phyloP scores from a whole-genome alignment of 2,113 vertebrate genomes.

The Parus major region DNA sequence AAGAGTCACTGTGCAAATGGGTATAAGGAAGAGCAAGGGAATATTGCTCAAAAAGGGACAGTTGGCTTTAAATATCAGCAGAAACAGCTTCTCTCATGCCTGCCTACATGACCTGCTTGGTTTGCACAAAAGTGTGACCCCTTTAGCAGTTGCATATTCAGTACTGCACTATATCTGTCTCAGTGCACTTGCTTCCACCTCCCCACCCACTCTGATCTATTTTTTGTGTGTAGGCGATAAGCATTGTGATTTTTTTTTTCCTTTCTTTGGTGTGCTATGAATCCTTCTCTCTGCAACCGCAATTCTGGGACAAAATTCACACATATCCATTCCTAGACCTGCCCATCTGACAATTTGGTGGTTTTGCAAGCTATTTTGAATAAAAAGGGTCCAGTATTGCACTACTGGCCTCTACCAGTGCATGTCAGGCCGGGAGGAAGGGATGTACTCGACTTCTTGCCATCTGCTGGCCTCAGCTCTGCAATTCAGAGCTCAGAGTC shows the following conservation, averaged over 20 bases:
- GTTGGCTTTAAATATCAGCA: neutral
- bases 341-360: neutral
- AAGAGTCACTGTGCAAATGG: neutral
- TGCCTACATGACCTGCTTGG: neutral
- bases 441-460: fast-evolving
- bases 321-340: neutral
- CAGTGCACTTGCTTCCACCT: neutral
- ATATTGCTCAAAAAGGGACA: neutral
- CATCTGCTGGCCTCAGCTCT: neutral
- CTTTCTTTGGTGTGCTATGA: neutral
- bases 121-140: neutral
- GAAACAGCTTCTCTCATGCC: neutral
- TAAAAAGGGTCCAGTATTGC: neutral
- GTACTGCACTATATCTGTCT: neutral
- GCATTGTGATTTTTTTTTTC: neutral
- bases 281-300: neutral
- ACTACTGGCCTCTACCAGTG: neutral
- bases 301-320: neutral
- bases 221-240: neutral
- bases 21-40: neutral
- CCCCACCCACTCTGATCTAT: neutral
- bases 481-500: neutral
- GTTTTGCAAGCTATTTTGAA: neutral
- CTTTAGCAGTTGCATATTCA: neutral
- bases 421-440: neutral